Base-by-base conservation (phyloP, 2,113 vertebrate species). In the Oxyruncus cristatus region DNA sequence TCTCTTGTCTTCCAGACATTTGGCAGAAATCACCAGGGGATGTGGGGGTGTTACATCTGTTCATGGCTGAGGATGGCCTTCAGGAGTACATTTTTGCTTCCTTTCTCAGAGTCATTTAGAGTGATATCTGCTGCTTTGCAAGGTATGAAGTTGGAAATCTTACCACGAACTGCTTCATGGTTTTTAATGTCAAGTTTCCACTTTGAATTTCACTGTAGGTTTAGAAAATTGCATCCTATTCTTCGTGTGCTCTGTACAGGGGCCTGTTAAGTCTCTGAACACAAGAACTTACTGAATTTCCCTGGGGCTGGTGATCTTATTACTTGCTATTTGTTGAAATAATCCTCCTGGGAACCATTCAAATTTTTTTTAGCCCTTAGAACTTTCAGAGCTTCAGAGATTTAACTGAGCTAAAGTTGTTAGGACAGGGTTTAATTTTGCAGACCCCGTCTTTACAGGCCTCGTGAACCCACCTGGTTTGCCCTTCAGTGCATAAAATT, bases 191-290 rank as follows among this genome's bases (percentile, higher is more conserved):
- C 39, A 30, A 58, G 50, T 80, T 93, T 93, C 80, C 63, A 84
- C 23, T 74, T 84, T n/a, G n/a, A 89, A 91, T 93, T 85, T 92
- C 52, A 89, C 55, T 75, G 33, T 58, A 84, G 56, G 21, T 80
- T 95, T 92, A 86, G 80, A 88, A 94, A 95, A 93, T 88, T 66
- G 35, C 73, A 63, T 86, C 35, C 73, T 87, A 6, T 95, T 84
- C 47, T 75, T 84, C 2, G 1, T 74, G 47, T 47, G 27, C 42
- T 86, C 52, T 86, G 46, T 92, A 74, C 39, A 74, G 65, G 33
- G 42, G 35, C 47, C 65, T 52, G 32, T 62, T 94, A 59, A 66
- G 11, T 92, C 79, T 88, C 75, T 68, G 46, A 95, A 83, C 4
- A 7, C 41, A 32, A 81, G 42, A 90, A 83, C 59, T 88, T 89